phyloP scores from a whole-genome alignment of 2,888 invertebrate genomes.

The Eudasyphora cyanicolor region DNA sequence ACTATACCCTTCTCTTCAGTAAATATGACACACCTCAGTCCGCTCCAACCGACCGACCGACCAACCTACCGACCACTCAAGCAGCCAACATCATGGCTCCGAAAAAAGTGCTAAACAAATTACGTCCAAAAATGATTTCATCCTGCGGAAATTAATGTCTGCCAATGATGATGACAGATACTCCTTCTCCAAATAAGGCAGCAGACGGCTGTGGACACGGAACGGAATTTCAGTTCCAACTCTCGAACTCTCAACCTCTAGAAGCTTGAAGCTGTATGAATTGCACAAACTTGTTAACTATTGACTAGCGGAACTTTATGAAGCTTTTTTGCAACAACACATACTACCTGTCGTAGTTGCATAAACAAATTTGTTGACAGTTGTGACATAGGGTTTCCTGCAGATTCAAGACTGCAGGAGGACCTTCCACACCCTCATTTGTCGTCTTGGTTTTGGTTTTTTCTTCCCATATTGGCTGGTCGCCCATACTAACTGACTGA shows the following conservation, averaged over 20 bases:
- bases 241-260: too few species aligned
- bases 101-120: conserved; percentile 3
- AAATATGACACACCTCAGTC: neutral
- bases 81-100: neutral
- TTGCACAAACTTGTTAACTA: neutral
- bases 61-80: neutral
- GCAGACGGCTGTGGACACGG: neutral
- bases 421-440: neutral
- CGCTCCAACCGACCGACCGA: neutral
- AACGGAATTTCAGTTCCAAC: neutral
- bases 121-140: conserved; percentile 1
- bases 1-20: conserved; percentile 27
- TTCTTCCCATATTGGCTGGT: neutral
- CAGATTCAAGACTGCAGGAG: neutral
- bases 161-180: conserved; percentile 40
- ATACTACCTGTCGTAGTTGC: neutral
- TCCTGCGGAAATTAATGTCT: conserved; percentile 63
- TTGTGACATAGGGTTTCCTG: conserved; percentile 7
- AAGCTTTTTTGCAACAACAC: neutral
- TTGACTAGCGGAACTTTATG: conserved; percentile 16
- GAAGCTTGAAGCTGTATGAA: neutral
- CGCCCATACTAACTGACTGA: conserved; percentile 7
- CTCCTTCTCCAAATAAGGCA: conserved; percentile 20
- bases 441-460: neutral
- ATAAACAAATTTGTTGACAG: conserved; percentile 39